phyloP scores from a whole-genome alignment of 2,113 vertebrate genomes.

The Oreocharis arfaki region DNA sequence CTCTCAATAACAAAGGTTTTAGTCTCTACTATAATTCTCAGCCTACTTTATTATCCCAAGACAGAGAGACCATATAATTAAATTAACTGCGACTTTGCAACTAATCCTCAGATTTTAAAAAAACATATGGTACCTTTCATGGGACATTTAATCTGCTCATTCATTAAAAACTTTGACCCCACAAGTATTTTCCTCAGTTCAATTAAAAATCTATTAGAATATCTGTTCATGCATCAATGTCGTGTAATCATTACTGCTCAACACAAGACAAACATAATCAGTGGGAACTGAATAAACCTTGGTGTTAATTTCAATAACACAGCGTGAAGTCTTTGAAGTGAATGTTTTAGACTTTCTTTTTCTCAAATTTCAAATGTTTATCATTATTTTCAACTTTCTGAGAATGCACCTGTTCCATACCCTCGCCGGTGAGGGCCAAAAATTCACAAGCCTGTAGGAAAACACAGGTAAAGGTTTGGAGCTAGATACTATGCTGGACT shows the following conservation, averaged over 20 bases:
- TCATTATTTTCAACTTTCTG: neutral
- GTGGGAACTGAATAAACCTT: neutral
- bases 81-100: slow-evolving; percentile 68
- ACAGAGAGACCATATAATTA: slow-evolving; percentile 51
- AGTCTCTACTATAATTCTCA: slow-evolving; percentile 15
- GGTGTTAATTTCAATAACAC: neutral
- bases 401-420: rapidly evolving
- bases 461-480: neutral
- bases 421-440: neutral
- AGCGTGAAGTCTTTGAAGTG: neutral
- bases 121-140: slow-evolving; percentile 29
- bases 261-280: neutral
- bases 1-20: neutral
- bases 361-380: neutral
- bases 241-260: neutral
- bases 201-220: slow-evolving; percentile 53
- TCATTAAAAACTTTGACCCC: slow-evolving; percentile 63
- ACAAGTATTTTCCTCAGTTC: slow-evolving; percentile 5
- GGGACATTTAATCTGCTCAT: slow-evolving; percentile 52
- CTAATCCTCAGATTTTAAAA: slow-evolving; percentile 56
- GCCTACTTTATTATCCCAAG: slow-evolving; percentile 47
- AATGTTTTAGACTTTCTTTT: neutral
- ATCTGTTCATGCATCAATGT: slow-evolving; percentile 30
- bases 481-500: neutral
- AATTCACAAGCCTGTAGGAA: neutral